Conservation (phyloP, 2,888 invertebrate species). For the Steinernema carpocapsae region DNA sequence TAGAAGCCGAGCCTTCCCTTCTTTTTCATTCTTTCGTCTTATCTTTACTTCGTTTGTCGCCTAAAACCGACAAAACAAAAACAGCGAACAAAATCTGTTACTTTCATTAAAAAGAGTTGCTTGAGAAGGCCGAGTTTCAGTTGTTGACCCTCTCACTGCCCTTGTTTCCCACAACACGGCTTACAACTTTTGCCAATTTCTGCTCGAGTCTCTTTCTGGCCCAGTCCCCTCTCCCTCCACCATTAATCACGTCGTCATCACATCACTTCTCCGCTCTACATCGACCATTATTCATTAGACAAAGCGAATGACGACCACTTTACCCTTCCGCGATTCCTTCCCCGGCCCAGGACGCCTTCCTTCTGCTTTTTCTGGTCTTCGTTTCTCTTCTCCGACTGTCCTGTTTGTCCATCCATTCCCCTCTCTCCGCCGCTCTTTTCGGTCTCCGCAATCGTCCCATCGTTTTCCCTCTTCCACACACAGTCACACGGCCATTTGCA, state of each 20-base stretch:
- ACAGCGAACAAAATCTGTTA: no score
- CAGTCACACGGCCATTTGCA: slow-evolving; percentile 14
- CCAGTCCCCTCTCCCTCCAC: no score
- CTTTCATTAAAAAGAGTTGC: no score
- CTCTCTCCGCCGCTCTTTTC: background rate
- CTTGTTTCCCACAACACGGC: no score
- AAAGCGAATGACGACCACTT: background rate
- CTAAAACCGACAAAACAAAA: no score
- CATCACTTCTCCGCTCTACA: slow-evolving; percentile 11
- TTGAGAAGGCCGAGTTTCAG: no score
- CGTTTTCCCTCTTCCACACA: slow-evolving; percentile 11
- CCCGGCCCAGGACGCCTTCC: background rate
- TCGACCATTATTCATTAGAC: slow-evolving; percentile 19
- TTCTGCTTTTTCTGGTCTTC: background rate
- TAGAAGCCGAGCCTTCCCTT: no score
- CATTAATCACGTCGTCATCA: slow-evolving; percentile 24
- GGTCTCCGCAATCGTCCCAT: slow-evolving; percentile 16
- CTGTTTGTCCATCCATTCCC: background rate
- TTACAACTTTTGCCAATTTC: no score
- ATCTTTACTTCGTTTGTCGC: no score
- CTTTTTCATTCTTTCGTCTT: no score
- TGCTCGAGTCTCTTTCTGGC: no score
- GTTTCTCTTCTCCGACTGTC: background rate
- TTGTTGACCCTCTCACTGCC: no score
- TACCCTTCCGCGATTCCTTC: background rate